Conservation (phyloP, 2,888 invertebrate genomes). For the Megamerina dolium region DNA sequence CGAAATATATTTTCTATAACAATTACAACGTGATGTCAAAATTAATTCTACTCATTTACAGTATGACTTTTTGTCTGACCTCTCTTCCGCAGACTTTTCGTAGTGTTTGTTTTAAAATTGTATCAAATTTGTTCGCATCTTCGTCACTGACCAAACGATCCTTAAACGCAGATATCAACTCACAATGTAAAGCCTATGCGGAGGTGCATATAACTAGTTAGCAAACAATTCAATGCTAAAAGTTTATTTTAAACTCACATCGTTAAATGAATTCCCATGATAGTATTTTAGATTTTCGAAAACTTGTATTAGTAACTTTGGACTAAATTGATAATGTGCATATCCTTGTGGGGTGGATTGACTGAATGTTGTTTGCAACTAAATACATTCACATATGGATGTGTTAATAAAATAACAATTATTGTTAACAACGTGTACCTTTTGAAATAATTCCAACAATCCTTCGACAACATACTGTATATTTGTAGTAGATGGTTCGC, state of each 20-base stretch:
- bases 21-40: too few relatives aligned
- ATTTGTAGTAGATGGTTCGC: slow-evolving; percentile 23
- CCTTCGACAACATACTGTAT: slow-evolving; percentile 37
- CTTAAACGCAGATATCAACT: slow-evolving; percentile 68
- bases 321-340: slow-evolving; percentile 48
- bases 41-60: too few relatives aligned
- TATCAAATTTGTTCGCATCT: slow-evolving; percentile 60
- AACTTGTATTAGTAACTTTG: slow-evolving; percentile 46
- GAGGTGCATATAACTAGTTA: not conserved
- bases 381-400: slow-evolving; percentile 2
- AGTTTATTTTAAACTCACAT: slow-evolving; percentile 27
- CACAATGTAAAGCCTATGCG: slow-evolving; percentile 63
- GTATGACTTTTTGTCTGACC: slow-evolving; percentile 26
- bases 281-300: slow-evolving; percentile 39
- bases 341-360: slow-evolving; percentile 19
- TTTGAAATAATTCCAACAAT: slow-evolving; percentile 43
- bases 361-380: slow-evolving; percentile 41
- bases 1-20: slow-evolving; percentile 42
- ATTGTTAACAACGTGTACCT: slow-evolving; percentile 33
- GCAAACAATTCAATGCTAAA: not conserved
- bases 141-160: slow-evolving; percentile 64
- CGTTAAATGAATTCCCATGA: slow-evolving; percentile 40
- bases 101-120: slow-evolving; percentile 55
- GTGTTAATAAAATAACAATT: too few relatives aligned
- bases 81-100: slow-evolving; percentile 43